Evolutionary conservation across 2,888 invertebrate species (phyloP), one percentile per base, ranked within the genome.

Genomic region (Drosophila antonietae): DNA sequence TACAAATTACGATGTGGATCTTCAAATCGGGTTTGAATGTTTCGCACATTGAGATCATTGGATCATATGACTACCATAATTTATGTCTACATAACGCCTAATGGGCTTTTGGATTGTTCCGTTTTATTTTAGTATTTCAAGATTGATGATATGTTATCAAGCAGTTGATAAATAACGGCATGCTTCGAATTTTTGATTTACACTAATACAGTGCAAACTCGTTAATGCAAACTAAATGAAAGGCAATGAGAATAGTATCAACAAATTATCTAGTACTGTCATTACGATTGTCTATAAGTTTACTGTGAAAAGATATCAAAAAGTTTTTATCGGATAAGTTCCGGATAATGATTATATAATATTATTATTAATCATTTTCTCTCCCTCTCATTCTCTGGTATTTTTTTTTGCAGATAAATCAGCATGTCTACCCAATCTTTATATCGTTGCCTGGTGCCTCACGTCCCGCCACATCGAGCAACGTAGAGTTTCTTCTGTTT

Each of bases 381-480:
- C n/a, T 49, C n/a, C 33, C 12, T 39, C 20, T 64, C 10, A 33
- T 8, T 10, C 0, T 59, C 8, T 43, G 18, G 2, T 18, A 3
- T 43, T 2, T 15, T 7, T 39, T 3, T 5, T 63, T 46, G 28
- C 59, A 81, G 82, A 63, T 65, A 49, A 18, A 31, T 52, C 59
- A 72, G 59, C 3, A 80, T 80, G 80, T 59, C 49, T 55, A 58
- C 35, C 37, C 28, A 44, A 56, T 46, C 47, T 51, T 3, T 56
- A 9, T 69, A 56, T 55, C 52, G 65, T 47, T 67, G 64, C 56
- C 73, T 67, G 55, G 56, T 79, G 66, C 76, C 82, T 64, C 76
- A 75, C 46, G 67, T 35, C 79, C 80, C 75, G 83, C 80, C 80
- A 79, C 80, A 61, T 46, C 31, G 61, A 43, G 69, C 69, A 70